Evolutionary conservation across 2,797 vertebrate genomes (phyloP).

Genomic region (Carcharodon carcharias): DNA sequence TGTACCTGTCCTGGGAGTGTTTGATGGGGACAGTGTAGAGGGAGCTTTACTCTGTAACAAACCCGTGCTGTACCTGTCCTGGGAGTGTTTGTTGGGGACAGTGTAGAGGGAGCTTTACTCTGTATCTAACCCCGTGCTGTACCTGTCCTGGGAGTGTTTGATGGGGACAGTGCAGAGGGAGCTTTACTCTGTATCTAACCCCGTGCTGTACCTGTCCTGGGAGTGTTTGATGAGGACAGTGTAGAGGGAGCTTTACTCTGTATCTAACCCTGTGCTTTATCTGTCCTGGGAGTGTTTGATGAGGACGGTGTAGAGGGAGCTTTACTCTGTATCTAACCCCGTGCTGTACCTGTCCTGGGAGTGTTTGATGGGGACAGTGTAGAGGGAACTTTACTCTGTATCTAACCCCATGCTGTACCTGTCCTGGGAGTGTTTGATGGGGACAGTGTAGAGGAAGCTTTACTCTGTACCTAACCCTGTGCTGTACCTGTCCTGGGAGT

Average conservation of each 20-base stretch:
- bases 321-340: neutral
- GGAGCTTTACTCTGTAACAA: neutral
- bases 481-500: neutral
- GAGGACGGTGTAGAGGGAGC: neutral
- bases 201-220: neutral
- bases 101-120: neutral
- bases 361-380: too few relatives aligned
- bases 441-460: neutral
- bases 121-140: neutral
- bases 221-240: too few relatives aligned
- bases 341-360: neutral
- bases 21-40: too few relatives aligned
- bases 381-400: neutral
- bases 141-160: neutral
- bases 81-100: too few relatives aligned
- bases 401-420: neutral
- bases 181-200: neutral
- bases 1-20: neutral
- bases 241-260: neutral
- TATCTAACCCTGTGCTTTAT: neutral
- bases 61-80: neutral
- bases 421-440: too few relatives aligned
- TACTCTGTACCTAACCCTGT: neutral
- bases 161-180: neutral
- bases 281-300: neutral